A percentile compares a stretch with the other conserved stretches of the same genome.
Conservation (phyloP, 92 coral and sea anemone genomes). For the Actinostola sp. region DNA sequence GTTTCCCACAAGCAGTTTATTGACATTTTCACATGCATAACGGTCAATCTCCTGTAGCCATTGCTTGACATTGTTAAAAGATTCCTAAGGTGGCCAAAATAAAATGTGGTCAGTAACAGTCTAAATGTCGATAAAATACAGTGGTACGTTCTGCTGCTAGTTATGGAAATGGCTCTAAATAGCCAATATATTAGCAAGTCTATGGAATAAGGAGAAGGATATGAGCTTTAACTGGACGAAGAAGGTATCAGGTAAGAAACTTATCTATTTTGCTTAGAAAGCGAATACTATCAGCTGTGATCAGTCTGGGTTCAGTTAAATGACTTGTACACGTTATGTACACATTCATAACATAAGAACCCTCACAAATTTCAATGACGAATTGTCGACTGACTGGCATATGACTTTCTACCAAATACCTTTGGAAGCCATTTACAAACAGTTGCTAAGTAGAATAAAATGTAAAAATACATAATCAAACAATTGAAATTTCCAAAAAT, state of each 20-base stretch:
- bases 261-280: no score
- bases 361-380: background rate
- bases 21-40: conserved; percentile 99
- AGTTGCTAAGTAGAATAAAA: conserved; percentile 4
- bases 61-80: conserved; percentile 99
- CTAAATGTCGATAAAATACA: background rate
- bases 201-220: no score
- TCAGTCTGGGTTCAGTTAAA: no score
- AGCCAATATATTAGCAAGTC: no score
- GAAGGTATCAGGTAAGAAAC: no score
- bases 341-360: background rate
- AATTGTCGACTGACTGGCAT: background rate
- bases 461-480: no score
- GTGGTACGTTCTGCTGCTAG: background rate
- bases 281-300: no score
- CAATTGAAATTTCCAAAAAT: no score
- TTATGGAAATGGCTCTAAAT: no score
- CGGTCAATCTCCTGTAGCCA: conserved; percentile 99
- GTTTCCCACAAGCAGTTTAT: conserved; percentile 99
- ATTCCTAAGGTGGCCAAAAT: conserved; percentile 64
- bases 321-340: background rate
- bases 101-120: background rate
- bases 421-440: background rate
- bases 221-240: no score
- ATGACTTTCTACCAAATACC: background rate